Percentiles rank a stretch among this genome's conserved stretches.
Conservation (phyloP, 2,888 invertebrate genomes). For the Acleris laterana region DNA sequence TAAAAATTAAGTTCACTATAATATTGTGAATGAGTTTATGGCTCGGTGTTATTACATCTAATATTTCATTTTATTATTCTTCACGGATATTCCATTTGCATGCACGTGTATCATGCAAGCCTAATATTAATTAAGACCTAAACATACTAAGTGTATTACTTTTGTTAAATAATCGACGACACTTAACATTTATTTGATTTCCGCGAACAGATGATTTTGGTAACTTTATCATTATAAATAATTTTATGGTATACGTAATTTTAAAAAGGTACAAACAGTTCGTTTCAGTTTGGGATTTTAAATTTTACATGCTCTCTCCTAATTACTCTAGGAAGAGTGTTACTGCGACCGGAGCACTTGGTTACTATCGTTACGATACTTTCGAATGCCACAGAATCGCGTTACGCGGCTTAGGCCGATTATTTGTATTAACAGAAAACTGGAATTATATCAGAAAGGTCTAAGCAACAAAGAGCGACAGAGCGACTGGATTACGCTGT, state of each 20-base stretch:
- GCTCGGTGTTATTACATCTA: conserved; percentile 65
- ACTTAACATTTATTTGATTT: too few relatives aligned
- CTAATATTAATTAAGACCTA: background rate
- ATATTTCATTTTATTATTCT: conserved; percentile 49
- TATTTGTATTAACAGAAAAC: conserved; percentile 79
- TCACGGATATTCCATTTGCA: conserved; percentile 35
- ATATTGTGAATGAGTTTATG: conserved; percentile 70
- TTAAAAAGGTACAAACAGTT: too few relatives aligned
- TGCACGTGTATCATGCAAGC: conserved; percentile 9
- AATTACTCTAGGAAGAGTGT: too few relatives aligned
- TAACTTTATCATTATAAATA: too few relatives aligned
- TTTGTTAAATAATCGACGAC: too few relatives aligned
- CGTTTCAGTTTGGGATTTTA: too few relatives aligned
- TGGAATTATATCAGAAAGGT: conserved; percentile 78
- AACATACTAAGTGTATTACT: background rate
- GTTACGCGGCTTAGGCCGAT: conserved; percentile 67
- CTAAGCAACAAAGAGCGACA: conserved; percentile 80
- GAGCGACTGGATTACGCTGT: conserved; percentile 83
- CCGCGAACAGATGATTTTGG: too few relatives aligned
- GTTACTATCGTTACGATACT: conserved; percentile 60
- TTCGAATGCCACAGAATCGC: conserved; percentile 61
- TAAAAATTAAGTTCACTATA: conserved; percentile 68
- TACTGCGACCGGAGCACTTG: background rate
- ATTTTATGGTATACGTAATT: too few relatives aligned
- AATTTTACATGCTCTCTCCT: too few relatives aligned